Evolutionary conservation across 2,113 vertebrate species (phyloP), one percentile per base, ranked within the genome.

Genomic region (Leptobrachium ailaonicum): DNA sequence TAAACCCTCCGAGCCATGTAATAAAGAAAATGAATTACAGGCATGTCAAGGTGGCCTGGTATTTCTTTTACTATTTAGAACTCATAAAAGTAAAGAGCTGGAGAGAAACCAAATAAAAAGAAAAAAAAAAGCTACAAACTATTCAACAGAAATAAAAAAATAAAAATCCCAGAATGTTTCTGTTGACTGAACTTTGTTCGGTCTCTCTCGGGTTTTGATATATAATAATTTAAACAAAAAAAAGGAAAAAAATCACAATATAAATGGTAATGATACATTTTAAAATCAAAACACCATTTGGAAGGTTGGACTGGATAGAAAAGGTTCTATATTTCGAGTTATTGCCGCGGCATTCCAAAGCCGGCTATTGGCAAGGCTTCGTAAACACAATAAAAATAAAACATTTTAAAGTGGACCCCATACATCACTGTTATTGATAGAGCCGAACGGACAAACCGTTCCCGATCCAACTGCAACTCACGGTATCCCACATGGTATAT

Each of bases 31-130:
- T 11, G 74, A 76, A 66, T 56, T 68, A 53, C 53, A 71, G 10
- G 20, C 0, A 0, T 86, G 87, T 88, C 85, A 80, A 84, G 85
- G 45, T 88, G 83, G 85, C 84, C 87, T 88, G 85, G 85, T 84
- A 86, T 4, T 50, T 70, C 71, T 72, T 54, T 53, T 47, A 1
- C 80, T 77, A 14, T 41, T 66, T n/a, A 72, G 41, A 58, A 7
- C 66, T 85, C 82, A 45, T 88, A 88, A 85, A 86, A 83, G 72
- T 69, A 70, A 84, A 63, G 63, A 84, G 80, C 0, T 10, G 71
- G 68, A 72, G 82, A 76, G 63, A 77, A 63, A 56, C 82, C 40
- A 66, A n/a, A 79, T 20, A 0, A 4, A 20, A 47, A 20, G 0
- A 4, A 20, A 47, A 20, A 54, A 14, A 5, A 9, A 74, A 41